Conservation (phyloP, 2,797 vertebrate genomes). For the Aphelocoma californica region DNA sequence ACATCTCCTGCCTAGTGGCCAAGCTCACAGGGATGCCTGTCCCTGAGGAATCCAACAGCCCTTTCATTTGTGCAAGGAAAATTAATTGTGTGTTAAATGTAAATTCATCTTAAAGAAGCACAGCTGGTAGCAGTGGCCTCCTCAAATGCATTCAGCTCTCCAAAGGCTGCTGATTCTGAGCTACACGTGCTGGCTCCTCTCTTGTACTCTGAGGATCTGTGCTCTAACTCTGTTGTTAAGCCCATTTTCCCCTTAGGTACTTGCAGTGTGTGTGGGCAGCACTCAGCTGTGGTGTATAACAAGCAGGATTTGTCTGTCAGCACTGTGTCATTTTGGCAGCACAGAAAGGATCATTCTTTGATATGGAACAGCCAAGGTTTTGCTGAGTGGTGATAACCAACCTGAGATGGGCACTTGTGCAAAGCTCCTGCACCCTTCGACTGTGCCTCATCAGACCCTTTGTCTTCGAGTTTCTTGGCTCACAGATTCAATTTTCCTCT, state of each 20-base stretch:
- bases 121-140: constrained; percentile 50
- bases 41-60: not conserved
- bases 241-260: not conserved
- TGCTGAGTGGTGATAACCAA: not conserved
- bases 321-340: not conserved
- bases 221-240: not conserved
- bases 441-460: not conserved
- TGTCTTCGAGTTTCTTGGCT: not conserved
- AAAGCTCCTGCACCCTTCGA: not conserved
- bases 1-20: not conserved
- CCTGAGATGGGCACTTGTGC: not conserved
- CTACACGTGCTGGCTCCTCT: not conserved
- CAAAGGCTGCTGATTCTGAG: constrained; percentile 40
- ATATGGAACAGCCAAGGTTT: not conserved
- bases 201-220: constrained; percentile 5
- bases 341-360: not conserved
- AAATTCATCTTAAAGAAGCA: not conserved
- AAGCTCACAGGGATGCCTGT: not conserved
- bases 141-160: constrained; percentile 39
- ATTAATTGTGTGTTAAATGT: constrained; percentile 48
- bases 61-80: not conserved
- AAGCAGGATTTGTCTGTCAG: not conserved
- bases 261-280: not conserved
- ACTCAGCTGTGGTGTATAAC: not conserved
- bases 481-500: not conserved